A percentile compares a stretch with the other conserved stretches of the same genome.
These are phyloP conservation scores for Silurus aristotelis DNA, from an alignment of 2,797 vertebrate genomes.

Conservation along the genomic window DNA sequence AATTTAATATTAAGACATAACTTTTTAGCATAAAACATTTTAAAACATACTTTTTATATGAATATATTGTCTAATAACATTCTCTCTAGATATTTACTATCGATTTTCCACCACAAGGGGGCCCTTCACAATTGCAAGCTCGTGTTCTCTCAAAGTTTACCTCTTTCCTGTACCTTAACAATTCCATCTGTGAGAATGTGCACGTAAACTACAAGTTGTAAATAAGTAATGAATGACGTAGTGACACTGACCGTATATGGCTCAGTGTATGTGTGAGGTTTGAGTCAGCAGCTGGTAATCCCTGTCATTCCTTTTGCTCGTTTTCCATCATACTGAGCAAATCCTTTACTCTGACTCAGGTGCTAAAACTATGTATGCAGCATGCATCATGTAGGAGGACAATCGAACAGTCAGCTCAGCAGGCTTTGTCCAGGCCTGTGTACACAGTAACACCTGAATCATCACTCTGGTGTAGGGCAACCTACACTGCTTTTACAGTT, in stretches of 20 bases:
- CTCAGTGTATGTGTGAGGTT: neutral
- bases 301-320: conserved; percentile 33
- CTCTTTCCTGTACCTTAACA: neutral
- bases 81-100: neutral
- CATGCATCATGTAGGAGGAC: conserved; percentile 48
- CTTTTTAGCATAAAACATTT: neutral
- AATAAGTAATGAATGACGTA: conserved; percentile 5
- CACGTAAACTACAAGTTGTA: neutral
- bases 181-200: neutral
- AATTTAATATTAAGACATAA: neutral
- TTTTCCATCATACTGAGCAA: conserved; percentile 42
- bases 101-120: conserved; percentile 30
- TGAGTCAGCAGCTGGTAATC: conserved; percentile 45
- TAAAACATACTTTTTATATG: no score
- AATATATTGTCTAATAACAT: no score
- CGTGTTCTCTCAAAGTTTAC: neutral
- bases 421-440: conserved; percentile 57
- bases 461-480: conserved; percentile 40
- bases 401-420: conserved; percentile 61
- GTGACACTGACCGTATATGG: conserved; percentile 32
- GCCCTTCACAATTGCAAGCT: conserved; percentile 2
- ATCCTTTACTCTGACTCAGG: conserved; percentile 46
- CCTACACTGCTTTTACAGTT: conserved; percentile 24
- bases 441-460: conserved; percentile 55
- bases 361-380: conserved; percentile 34